Conservation (phyloP, 2,113 vertebrate genomes). For the Lipophrys pholis region DNA sequence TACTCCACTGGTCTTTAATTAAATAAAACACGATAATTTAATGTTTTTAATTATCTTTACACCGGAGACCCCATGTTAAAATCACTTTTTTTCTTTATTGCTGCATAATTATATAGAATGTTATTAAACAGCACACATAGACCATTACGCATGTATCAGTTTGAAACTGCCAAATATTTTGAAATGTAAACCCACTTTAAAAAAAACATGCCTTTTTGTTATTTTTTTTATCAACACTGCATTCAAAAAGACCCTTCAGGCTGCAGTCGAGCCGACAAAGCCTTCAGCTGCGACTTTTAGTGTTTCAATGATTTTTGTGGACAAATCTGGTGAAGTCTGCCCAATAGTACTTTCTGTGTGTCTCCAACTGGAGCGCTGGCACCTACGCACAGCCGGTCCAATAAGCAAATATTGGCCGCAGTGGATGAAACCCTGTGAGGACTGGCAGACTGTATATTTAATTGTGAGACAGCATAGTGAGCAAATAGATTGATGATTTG, state of each 20-base stretch:
- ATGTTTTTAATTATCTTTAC: no score
- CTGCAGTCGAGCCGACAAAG: constrained; percentile 58
- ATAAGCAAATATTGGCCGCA: constrained; percentile 48
- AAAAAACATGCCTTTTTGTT: no score
- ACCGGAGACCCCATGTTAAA: no score
- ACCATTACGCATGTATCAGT: no score
- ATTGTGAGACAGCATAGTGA: constrained; percentile 28
- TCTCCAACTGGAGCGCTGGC: constrained; percentile 51
- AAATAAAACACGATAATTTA: no score
- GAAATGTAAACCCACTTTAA: no score
- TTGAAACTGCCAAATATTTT: no score
- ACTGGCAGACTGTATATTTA: constrained; percentile 42
- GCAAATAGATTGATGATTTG: constrained; percentile 47
- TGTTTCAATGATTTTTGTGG: constrained; percentile 34
- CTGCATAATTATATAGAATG: no score
- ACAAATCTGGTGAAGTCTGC: constrained; percentile 51
- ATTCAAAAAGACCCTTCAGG: constrained; percentile 38
- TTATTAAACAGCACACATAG: no score
- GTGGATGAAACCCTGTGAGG: constrained; percentile 32
- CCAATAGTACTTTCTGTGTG: constrained; percentile 39
- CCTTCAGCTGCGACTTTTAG: constrained; percentile 33
- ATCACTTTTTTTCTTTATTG: no score
- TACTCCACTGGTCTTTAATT: no score
- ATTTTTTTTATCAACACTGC: no score
- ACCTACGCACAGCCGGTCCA: constrained; percentile 25